Conservation (phyloP, 1,140 invertebrate genomes). For the Rhyzopertha dominica region DNA sequence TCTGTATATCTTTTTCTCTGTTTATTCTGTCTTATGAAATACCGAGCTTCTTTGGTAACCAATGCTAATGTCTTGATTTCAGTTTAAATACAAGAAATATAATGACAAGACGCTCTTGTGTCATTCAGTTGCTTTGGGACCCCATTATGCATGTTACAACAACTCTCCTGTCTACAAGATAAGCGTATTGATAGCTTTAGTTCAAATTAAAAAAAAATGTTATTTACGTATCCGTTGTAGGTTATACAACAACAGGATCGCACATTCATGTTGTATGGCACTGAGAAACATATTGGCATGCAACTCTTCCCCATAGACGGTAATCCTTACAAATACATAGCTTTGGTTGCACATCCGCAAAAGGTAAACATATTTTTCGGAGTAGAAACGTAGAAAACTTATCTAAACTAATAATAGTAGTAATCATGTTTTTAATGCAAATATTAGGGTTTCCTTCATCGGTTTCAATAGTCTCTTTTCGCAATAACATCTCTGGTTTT, state of each 20-base stretch:
- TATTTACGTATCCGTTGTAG: slow-evolving; percentile 22
- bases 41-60: too few species aligned
- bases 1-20: too few species aligned
- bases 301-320: slow-evolving; percentile 64
- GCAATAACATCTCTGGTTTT: too few species aligned
- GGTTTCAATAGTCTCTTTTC: too few species aligned
- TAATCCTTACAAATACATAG: slow-evolving; percentile 66
- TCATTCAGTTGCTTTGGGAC: slow-evolving; percentile 58
- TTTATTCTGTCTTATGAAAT: too few species aligned
- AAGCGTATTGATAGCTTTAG: too few species aligned
- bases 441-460: too few species aligned
- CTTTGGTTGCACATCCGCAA: slow-evolving; percentile 59
- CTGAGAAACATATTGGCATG: slow-evolving; percentile 61
- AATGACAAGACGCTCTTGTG: slow-evolving; percentile 58
- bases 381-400: slow-evolving; percentile 6
- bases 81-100: slow-evolving; percentile 66
- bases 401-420: slow-evolving; percentile 5
- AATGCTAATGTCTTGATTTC: slow-evolving; percentile 23
- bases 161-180: slow-evolving; percentile 51
- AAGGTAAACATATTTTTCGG: slow-evolving; percentile 42
- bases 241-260: slow-evolving; percentile 34
- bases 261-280: slow-evolving; percentile 58
- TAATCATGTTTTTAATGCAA: too few species aligned
- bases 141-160: slow-evolving; percentile 52
- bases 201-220: slow-evolving; percentile 7